Conservation (phyloP, 2,888 invertebrate species). For the Colletes collaris region DNA sequence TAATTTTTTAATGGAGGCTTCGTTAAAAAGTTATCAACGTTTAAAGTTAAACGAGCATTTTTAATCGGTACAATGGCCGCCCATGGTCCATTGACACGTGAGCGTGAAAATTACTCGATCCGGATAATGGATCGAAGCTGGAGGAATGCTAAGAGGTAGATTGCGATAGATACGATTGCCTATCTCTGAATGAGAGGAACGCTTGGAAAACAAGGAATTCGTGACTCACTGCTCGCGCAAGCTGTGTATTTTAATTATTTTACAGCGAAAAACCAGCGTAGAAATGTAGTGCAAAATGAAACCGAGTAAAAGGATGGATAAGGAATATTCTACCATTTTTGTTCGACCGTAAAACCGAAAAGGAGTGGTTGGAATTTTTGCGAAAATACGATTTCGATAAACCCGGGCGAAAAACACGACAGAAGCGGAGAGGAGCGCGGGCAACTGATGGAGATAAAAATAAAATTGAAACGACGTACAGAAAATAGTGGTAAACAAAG, state of each 20-base stretch:
- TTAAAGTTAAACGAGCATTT: conserved; percentile 2
- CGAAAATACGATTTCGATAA: not conserved
- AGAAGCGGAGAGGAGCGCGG: not conserved
- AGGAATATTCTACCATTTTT: no score
- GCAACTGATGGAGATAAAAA: conserved; percentile 34
- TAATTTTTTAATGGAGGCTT: no score
- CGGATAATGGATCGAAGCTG: conserved; percentile 51
- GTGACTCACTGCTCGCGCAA: conserved; percentile 26
- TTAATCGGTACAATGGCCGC: conserved; percentile 51
- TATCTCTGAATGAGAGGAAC: conserved; percentile 19
- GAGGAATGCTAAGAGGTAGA: conserved; percentile 35
- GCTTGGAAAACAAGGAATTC: conserved; percentile 22
- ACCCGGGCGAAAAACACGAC: conserved; percentile 3
- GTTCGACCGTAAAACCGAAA: no score
- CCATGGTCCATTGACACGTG: conserved; percentile 44
- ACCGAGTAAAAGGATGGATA: no score
- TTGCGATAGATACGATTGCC: conserved; percentile 42
- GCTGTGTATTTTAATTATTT: conserved; percentile 6
- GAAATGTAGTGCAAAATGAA: no score
- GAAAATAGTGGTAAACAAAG: conserved; percentile 7
- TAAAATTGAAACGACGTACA: conserved; percentile 11
- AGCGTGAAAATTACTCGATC: conserved; percentile 60
- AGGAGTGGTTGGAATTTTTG: no score
- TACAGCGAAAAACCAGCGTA: no score
- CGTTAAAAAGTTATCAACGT: no score